Conservation (phyloP, 2,888 invertebrate genomes). For the Celastrina argiolus region DNA sequence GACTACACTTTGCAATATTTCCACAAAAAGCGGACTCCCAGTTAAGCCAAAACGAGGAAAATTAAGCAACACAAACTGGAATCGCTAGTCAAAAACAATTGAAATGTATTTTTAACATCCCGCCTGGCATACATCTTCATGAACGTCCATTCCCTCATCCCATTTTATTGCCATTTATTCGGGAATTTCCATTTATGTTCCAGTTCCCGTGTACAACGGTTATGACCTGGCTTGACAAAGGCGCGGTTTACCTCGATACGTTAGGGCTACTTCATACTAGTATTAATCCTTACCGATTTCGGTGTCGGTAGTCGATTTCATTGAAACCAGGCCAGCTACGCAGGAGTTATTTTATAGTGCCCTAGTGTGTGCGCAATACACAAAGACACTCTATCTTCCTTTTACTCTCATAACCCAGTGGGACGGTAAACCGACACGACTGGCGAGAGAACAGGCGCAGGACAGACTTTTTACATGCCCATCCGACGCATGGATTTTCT, state of each 20-base stretch:
- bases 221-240: background rate
- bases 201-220: background rate
- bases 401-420: too few relatives aligned
- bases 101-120: slow-evolving; percentile 9
- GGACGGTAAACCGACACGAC: too few relatives aligned
- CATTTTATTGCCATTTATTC: slow-evolving; percentile 15
- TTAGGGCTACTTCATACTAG: background rate
- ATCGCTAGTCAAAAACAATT: background rate
- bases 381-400: too few relatives aligned
- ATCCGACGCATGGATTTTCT: too few relatives aligned
- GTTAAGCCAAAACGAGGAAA: slow-evolving; percentile 3
- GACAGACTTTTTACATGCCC: too few relatives aligned
- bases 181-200: slow-evolving; percentile 4
- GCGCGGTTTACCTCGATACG: background rate
- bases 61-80: background rate
- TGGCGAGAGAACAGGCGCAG: too few relatives aligned
- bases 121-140: slow-evolving; percentile 8
- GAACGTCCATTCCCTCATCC: slow-evolving; percentile 18
- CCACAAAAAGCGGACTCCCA: background rate
- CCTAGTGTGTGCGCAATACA: too few relatives aligned
- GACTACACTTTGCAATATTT: too few relatives aligned
- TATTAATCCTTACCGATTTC: too few relatives aligned
- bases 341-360: too few relatives aligned
- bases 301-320: too few relatives aligned
- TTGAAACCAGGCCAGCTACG: too few relatives aligned